Evolutionary conservation across 2,888 invertebrate species (phyloP), one percentile per base, ranked within the genome.

Genomic region (Standfussiana lucernea): DNA sequence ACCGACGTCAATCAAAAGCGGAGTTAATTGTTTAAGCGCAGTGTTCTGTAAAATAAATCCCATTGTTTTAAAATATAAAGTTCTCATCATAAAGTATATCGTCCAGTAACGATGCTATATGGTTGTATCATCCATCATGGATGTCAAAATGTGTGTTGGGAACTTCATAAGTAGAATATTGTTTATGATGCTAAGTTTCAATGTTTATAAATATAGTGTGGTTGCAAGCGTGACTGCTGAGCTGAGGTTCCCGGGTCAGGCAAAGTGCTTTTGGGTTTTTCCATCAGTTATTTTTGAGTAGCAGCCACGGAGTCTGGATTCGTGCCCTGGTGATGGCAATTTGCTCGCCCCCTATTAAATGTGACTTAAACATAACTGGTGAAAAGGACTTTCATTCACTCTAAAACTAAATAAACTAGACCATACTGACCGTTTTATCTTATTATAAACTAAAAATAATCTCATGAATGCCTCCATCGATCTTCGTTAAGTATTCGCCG

Each of bases 1-100:
- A 64, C 59, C 40, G 42, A 83, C 83, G 79, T 84, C 83, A 83
- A 77, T 84, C 78, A 84, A 70, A 71, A 45, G 28, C 40, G n/a
- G 35, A 71, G 53, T 72, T 83, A 75, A 79, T 83, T 84, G 73
- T 83, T 73, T 79, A 62, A 56, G 59, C 35, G 64, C 87, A 73
- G 64, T 72, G 59, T 73, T 53, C 69, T 79, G 84, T 74, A 59
- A 76, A 83, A 77, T 86, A 74, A 72, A 76, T 72, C 66, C 72
- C 28, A 83, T 84, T 86, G 86, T 84, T 86, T 37, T 64, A 72
- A 50, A 74, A 70, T 75, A 37, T 72, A 24, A 75, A 61, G 62
- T 75, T 83, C 84, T 73, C 79, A 79, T 1, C 45, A 40, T 74
- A 75, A 75, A 73, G 74, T 65, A 24, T 42, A 40, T 13, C 40